phyloP scores from a whole-genome alignment of 2,888 invertebrate species.

The Geotrupes spiniger region DNA sequence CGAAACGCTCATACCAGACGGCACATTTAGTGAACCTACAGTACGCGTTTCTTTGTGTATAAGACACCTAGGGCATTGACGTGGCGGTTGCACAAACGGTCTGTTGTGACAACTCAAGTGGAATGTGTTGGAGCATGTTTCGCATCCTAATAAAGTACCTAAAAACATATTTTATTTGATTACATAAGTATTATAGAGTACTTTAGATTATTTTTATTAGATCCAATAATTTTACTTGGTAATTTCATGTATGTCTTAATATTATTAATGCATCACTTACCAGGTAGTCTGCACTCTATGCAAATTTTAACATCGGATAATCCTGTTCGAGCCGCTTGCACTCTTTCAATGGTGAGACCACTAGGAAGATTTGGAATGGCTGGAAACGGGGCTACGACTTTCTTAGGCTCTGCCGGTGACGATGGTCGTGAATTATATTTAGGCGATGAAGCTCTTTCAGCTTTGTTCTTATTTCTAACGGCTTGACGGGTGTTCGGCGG shows the following conservation, averaged over 20 bases:
- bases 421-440: constrained; percentile 28
- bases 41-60: constrained; percentile 41
- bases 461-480: constrained; percentile 39
- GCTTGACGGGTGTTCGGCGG: constrained; percentile 55
- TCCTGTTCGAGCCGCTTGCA: constrained; percentile 45
- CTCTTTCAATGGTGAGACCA: constrained; percentile 55
- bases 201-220: constrained; percentile 2
- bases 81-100: constrained; percentile 49
- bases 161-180: not conserved
- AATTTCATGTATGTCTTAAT: no score
- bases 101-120: constrained; percentile 55
- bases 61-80: constrained; percentile 53
- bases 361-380: constrained; percentile 54
- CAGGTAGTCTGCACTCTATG: constrained; percentile 52
- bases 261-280: no score
- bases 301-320: constrained; percentile 46
- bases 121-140: constrained; percentile 53
- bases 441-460: constrained; percentile 28
- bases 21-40: constrained; percentile 41
- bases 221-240: no score
- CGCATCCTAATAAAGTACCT: constrained; percentile 52
- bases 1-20: constrained; percentile 45
- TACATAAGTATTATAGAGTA: no score
- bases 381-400: constrained; percentile 33
- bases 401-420: constrained; percentile 33